Conservation (phyloP, 2,797 vertebrate species). For the Lacerta bilineata region DNA sequence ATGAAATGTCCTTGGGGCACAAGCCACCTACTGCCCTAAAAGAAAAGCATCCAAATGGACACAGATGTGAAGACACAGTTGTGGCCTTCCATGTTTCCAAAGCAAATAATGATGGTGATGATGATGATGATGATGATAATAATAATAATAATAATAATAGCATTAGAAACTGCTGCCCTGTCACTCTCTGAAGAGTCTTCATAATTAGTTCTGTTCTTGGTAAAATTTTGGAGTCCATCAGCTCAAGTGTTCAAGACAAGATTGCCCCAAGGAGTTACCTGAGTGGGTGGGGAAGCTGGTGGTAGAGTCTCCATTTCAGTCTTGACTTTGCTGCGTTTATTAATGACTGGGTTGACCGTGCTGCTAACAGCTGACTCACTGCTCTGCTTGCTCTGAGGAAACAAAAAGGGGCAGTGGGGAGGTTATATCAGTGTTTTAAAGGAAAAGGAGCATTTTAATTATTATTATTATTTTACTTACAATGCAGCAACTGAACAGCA, state of each 20-base stretch:
- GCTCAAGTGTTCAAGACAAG: not conserved
- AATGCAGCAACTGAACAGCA: not conserved
- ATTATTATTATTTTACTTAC: not conserved
- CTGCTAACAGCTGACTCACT: constrained; percentile 91
- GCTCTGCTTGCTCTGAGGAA: constrained; percentile 80
- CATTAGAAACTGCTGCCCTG: constrained; percentile 6
- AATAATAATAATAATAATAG: too few species aligned
- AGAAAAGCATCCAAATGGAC: not conserved
- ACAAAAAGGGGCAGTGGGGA: constrained; percentile 46
- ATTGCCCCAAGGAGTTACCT: constrained; percentile 81
- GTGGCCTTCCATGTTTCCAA: not conserved
- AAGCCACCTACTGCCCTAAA: too few species aligned
- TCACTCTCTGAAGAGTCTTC: constrained; percentile 32
- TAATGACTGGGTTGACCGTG: constrained; percentile 87
- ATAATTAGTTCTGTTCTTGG: not conserved
- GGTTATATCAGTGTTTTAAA: constrained; percentile 34
- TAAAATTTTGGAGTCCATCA: not conserved
- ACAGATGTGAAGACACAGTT: not conserved
- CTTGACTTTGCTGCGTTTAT: constrained; percentile 95
- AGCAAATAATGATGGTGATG: not conserved
- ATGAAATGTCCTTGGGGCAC: not conserved
- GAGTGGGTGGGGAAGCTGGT: constrained; percentile 88
- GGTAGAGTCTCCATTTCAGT: constrained; percentile 84
- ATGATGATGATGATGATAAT: too few species aligned
- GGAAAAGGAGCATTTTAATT: not conserved